Percentiles rank a stretch among this genome's conserved stretches.
Conservation (phyloP, 2,888 invertebrate species). For the Drosophila heteroneura region DNA sequence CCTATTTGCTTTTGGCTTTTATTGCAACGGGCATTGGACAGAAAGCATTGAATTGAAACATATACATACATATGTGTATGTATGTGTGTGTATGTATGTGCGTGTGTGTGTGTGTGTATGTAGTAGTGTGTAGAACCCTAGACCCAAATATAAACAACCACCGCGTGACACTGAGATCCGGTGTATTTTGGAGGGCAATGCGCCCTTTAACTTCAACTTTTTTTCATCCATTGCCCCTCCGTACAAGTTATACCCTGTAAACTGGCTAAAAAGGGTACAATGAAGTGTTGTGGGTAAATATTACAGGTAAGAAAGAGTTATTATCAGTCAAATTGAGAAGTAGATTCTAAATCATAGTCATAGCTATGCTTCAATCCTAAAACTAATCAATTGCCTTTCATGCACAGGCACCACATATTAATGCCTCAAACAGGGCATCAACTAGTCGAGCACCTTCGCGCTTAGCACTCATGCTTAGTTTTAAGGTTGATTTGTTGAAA, state of each 20-base stretch:
- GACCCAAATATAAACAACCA: slow-evolving; percentile 55
- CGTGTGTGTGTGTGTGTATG: neutral
- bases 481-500: slow-evolving; percentile 55
- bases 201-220: slow-evolving; percentile 49
- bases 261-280: neutral
- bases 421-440: slow-evolving; percentile 1
- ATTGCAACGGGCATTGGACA: slow-evolving; percentile 62
- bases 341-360: too few relatives aligned
- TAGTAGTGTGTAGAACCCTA: slow-evolving; percentile 24
- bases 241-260: slow-evolving; percentile 5
- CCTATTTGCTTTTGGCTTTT: slow-evolving; percentile 73
- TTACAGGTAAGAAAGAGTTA: neutral
- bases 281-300: neutral
- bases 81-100: accelerated
- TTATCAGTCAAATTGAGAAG: neutral
- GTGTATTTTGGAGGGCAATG: slow-evolving; percentile 52
- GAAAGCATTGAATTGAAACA: slow-evolving; percentile 28
- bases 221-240: slow-evolving; percentile 20
- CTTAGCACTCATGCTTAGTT: neutral
- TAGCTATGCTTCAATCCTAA: neutral
- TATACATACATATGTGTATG: neutral
- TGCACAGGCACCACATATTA: neutral
- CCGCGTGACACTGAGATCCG: slow-evolving; percentile 51
- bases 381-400: neutral
- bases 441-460: neutral